Evolutionary conservation across 1,140 invertebrate genomes (phyloP), one percentile per base, ranked within the genome.

Genomic region (Drosophila yakuba): DNA sequence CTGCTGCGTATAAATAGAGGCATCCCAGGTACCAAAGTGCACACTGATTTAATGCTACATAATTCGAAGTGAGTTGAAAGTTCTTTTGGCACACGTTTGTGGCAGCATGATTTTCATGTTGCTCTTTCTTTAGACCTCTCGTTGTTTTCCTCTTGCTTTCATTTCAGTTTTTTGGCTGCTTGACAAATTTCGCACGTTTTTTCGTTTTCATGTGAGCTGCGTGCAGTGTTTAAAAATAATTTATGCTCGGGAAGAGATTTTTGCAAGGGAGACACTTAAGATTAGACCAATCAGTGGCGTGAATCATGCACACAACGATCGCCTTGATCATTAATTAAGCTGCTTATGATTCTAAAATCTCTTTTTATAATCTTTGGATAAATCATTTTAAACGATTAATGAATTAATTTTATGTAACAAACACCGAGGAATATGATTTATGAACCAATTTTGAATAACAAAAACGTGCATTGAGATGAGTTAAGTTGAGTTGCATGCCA

Each of bases 1-100:
- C 81, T 74, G 79, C 7, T 61, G 68, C 57, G 63, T 72, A 74
- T 85, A 78, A 85, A 81, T 81, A 82, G 68, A 47, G 35, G 45
- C 45, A 57, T 45, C 64, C 57, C 67, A 61, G 64, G 64, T 64
- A 43, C 73, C 59, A 66, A 56, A 51, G 66, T 54, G 67, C 79
- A 67, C 35, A 43, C 54, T 32, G 57, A 68, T 69, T 71, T 71
- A 69, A 71, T 71, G 72, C 72, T 51, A 74, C 72, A 74, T 74
- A 74, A 74, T 74, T 63, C 44, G 55, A 63, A 63, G 58, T 44
- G 64, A 75, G 75, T 79, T 64, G 74, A 74, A 72, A 74, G 62
- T 67, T 67, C 52, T 56, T 64, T 74, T 74, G 68, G 68, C 57
- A 76, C 61, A 67, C 58, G 64, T 39, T 76, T 36, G 54, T 44